A percentile compares a stretch with the other conserved stretches of the same genome.
phyloP scores from a whole-genome alignment of 2,888 invertebrate species.

The Argyresthia goedartella region DNA sequence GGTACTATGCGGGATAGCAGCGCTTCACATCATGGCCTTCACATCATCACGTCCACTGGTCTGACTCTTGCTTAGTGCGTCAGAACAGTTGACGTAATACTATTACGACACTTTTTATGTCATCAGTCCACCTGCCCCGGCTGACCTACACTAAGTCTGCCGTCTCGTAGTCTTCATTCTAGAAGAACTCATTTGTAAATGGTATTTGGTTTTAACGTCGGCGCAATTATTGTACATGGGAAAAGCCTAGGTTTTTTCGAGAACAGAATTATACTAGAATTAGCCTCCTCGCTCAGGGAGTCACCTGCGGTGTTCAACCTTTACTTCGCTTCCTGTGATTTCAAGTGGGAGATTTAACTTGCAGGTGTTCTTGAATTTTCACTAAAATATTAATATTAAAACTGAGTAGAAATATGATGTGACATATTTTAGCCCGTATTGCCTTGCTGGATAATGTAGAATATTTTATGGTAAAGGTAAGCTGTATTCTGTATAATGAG shows the following conservation, averaged over 20 bases:
- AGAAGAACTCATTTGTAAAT: too few relatives aligned
- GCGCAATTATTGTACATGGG: neutral
- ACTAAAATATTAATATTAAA: constrained; percentile 44
- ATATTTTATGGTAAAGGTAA: neutral
- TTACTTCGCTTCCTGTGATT: constrained; percentile 16
- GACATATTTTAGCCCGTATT: neutral
- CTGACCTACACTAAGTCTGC: too few relatives aligned
- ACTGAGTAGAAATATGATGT: neutral
- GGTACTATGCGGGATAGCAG: neutral
- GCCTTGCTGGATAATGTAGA: neutral
- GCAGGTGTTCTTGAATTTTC: constrained; percentile 46
- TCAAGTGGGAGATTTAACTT: constrained; percentile 35
- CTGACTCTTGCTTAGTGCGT: too few relatives aligned
- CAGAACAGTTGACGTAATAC: too few relatives aligned
- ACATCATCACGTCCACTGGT: too few relatives aligned
- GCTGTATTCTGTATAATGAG: neutral
- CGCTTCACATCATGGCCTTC: neutral
- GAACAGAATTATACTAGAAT: neutral
- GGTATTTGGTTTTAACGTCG: too few relatives aligned
- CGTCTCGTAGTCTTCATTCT: too few relatives aligned
- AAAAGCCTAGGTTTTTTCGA: neutral
- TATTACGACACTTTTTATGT: too few relatives aligned
- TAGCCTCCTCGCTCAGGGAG: neutral
- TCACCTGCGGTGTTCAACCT: neutral
- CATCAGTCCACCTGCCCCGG: too few relatives aligned